Conservation (phyloP, 2,113 vertebrate species). For the Bostrychus sinensis region DNA sequence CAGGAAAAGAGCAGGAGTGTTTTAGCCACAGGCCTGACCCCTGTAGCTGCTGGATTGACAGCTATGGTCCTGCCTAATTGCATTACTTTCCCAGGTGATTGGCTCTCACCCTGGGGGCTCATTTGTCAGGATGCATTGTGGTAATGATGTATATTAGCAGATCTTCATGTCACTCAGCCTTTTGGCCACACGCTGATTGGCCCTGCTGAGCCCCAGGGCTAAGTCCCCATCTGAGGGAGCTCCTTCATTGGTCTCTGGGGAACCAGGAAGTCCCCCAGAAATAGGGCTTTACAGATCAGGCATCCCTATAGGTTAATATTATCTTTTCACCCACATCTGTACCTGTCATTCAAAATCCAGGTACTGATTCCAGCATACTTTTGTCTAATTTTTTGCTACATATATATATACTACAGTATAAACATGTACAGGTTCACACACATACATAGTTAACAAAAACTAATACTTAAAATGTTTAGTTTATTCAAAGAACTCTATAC, state of each 20-base stretch:
- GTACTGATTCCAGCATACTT: constrained; percentile 48
- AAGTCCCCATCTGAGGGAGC: constrained; percentile 66
- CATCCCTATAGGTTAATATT: constrained; percentile 73
- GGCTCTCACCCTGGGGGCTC: constrained; percentile 77
- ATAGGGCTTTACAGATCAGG: constrained; percentile 65
- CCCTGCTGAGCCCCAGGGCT: constrained; percentile 65
- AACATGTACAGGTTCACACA: constrained; percentile 24
- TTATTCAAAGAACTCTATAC: no score
- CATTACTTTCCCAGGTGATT: constrained; percentile 82
- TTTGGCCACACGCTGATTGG: constrained; percentile 72
- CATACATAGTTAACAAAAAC: no score
- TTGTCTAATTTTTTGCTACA: constrained; percentile 23
- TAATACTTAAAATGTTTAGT: no score
- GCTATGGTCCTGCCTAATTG: constrained; percentile 81
- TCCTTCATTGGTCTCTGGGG: constrained; percentile 79
- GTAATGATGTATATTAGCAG: constrained; percentile 82
- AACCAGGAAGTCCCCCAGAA: constrained; percentile 69
- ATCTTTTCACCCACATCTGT: constrained; percentile 67
- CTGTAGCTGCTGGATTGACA: constrained; percentile 77
- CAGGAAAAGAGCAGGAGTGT: constrained; percentile 60
- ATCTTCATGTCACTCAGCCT: constrained; percentile 77
- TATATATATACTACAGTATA: neutral
- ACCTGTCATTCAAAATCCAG: constrained; percentile 74
- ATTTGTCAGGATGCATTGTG: constrained; percentile 79
- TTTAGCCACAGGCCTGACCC: constrained; percentile 72